These are phyloP conservation scores for Arctopsyche grandis DNA, from an alignment of 1,140 invertebrate species.

Conservation along the genomic window DNA sequence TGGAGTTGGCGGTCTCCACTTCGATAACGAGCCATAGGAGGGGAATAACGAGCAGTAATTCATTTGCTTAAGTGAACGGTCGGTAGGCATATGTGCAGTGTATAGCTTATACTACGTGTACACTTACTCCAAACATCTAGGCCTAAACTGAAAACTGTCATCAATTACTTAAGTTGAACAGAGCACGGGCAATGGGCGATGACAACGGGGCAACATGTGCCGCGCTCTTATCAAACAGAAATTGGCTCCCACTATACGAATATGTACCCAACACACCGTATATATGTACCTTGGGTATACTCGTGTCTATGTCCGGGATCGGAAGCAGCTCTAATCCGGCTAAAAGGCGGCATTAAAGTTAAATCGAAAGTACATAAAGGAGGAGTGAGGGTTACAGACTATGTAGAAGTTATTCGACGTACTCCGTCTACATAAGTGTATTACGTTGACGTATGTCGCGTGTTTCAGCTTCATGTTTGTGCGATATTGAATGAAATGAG, in stretches of 20 bases:
- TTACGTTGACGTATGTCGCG: too few relatives aligned
- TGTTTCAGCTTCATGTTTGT: too few relatives aligned
- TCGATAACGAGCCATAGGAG: too few relatives aligned
- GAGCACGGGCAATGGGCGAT: constrained; percentile 11
- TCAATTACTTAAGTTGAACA: constrained; percentile 38
- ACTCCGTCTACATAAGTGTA: too few relatives aligned
- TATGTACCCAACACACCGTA: neutral
- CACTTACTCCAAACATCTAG: neutral
- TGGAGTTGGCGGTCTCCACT: too few relatives aligned
- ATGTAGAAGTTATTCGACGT: too few relatives aligned
- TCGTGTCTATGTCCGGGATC: neutral
- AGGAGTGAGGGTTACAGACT: too few relatives aligned
- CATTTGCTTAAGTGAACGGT: too few relatives aligned
- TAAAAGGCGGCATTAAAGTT: constrained; percentile 24
- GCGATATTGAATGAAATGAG: too few relatives aligned
- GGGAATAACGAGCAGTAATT: too few relatives aligned
- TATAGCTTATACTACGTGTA: neutral
- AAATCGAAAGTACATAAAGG: constrained; percentile 21
- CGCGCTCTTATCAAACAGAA: constrained; percentile 25
- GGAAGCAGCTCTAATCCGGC: neutral
- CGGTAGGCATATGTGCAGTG: neutral
- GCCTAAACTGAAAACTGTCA: constrained; percentile 37
- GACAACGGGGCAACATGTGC: constrained; percentile 37
- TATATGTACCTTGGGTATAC: neutral
- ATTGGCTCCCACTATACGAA: neutral